These are phyloP conservation scores for Oasisia sp. DNA, from an alignment of 2,888 invertebrate species.

Conservation along the genomic window DNA sequence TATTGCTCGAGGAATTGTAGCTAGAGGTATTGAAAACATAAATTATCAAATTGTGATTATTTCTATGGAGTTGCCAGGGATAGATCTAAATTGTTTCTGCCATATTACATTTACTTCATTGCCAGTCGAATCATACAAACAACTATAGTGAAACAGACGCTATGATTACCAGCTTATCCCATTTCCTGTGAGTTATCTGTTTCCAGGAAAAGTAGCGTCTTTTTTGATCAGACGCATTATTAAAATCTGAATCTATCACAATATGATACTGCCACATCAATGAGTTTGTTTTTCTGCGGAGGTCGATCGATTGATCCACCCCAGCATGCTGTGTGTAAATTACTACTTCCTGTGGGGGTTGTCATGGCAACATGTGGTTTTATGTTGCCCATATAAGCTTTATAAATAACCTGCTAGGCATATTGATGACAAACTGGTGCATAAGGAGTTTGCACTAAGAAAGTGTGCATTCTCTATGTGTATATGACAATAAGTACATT, in stretches of 20 bases:
- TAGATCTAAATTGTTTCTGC: background rate
- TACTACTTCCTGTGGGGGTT: constrained; percentile 13
- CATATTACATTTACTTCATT: background rate
- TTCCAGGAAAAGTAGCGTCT: too few species aligned
- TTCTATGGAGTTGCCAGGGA: background rate
- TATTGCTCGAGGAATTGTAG: background rate
- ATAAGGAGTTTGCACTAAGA: background rate
- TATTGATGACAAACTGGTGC: background rate
- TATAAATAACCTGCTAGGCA: background rate
- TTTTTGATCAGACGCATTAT: background rate
- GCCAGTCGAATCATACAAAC: background rate
- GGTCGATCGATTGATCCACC: background rate
- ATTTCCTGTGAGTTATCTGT: too few species aligned
- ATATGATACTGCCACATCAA: background rate
- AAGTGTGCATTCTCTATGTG: background rate
- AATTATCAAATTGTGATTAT: background rate
- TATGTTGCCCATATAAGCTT: background rate
- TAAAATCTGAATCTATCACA: background rate
- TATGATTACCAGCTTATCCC: too few species aligned
- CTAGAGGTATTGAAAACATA: background rate
- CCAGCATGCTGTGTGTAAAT: background rate
- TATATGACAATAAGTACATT: background rate
- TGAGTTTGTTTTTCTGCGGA: background rate
- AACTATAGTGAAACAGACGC: background rate
- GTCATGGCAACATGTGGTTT: background rate